Evolutionary conservation across 37 sponge, comb jelly and placozoan species (phyloP).

Genomic region (Mnemiopsis leidyi): DNA sequence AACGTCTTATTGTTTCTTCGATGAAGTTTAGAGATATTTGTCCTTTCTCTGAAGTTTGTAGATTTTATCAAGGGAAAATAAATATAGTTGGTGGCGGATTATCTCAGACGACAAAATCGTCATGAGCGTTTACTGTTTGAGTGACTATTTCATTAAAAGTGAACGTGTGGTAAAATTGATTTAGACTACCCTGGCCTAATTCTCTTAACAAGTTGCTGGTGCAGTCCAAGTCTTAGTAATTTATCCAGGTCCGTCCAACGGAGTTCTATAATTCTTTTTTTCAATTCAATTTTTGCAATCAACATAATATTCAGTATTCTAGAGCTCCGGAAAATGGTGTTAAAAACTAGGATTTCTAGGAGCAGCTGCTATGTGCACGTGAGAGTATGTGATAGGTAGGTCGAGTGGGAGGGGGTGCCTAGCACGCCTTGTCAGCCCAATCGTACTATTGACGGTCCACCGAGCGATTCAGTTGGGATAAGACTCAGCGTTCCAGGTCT

Average conservation of each 20-base stretch:
- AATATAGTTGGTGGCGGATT: too few species aligned
- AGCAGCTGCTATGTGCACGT: not conserved
- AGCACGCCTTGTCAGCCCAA: not conserved
- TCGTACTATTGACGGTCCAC: not conserved
- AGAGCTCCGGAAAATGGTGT: not conserved
- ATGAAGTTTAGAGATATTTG: constrained; percentile 42
- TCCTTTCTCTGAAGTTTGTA: constrained; percentile 16
- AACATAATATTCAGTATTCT: not conserved
- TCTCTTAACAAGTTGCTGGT: too few species aligned
- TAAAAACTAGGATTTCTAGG: not conserved
- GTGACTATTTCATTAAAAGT: too few species aligned
- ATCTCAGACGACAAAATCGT: too few species aligned
- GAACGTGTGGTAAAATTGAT: too few species aligned
- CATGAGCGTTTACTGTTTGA: too few species aligned
- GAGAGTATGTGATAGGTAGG: not conserved
- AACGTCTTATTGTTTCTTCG: not conserved
- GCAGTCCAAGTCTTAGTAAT: too few species aligned
- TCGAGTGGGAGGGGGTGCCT: not conserved
- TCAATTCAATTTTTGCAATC: not conserved
- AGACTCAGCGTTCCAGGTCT: not conserved
- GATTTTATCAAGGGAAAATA: too few species aligned
- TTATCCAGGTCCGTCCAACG: too few species aligned
- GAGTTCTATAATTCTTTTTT: not conserved
- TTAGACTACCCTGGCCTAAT: too few species aligned
- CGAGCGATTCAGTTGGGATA: not conserved